Base-by-base conservation (phyloP, 92 coral and sea anemone species). In the Desmophyllum pertusum region DNA sequence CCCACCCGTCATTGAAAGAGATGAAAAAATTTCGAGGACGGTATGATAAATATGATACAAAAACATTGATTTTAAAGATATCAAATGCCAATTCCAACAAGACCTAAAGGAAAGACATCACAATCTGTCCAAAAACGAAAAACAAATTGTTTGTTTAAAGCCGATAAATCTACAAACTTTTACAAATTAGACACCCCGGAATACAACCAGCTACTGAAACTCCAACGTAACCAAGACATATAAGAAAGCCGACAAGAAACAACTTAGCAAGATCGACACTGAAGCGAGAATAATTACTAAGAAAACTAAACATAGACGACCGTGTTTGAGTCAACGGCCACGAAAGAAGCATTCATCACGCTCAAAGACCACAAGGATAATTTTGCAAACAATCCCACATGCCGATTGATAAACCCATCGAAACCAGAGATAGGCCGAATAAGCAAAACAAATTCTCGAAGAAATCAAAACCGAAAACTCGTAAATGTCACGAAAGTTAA, bases 1-100 rank as follows among this genome's bases (percentile, higher is more conserved):
- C 25, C 78, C 86, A 10, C 79, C 79, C 46, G 72, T 70, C 37
- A 52, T 82, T 23, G 79, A n/a, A 82, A 8, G 86, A 82, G 66
- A 39, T 82, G 78, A n/a, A 36, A 39, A n/a, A 23, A 11, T 53
- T 81, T 81, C 36, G 78, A 70, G 51, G 78, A 81, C 15, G 78
- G 78, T 35, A 78, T 78, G 83, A 64, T 25, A 19, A 27, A 29
- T 10, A 63, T 79, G 1, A 65, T 79, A 14, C 74, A 83, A 73
- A n/a, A 72, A 43, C 19, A 69, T 83, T 53, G 25, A 73, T 51
- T 73, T 72, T 38, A 52, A 27, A 69, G 27, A 83, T 9, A 55
- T 45, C 29, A n/a, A 70, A 15, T 46, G 86, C 71, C 86, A 81
- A 66, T 81, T 81, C 67, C 85, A 55, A n/a, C 13, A 9, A 18